Conservation (phyloP, 2,888 invertebrate genomes). For the Rotaria magnacalcarata region DNA sequence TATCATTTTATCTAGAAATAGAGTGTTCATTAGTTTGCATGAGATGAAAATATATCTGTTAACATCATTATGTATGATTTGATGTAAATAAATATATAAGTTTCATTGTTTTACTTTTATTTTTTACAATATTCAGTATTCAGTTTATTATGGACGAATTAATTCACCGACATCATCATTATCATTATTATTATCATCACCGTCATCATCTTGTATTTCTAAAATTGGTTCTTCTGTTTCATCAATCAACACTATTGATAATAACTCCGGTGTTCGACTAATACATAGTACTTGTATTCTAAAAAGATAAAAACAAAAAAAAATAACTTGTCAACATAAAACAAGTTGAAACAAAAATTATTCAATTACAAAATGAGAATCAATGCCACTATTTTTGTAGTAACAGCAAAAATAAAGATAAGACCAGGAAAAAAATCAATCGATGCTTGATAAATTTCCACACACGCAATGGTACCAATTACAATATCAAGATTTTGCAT, state of each 20-base stretch:
- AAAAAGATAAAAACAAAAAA: background rate
- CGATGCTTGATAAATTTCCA: slow-evolving; percentile 7
- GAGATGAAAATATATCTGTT: too few relatives aligned
- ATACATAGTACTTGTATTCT: background rate
- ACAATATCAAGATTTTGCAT: slow-evolving; percentile 32
- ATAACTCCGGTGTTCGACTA: background rate
- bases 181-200: background rate
- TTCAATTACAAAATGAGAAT: slow-evolving; percentile 18
- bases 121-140: too few relatives aligned
- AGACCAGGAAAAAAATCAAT: slow-evolving; percentile 18
- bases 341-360: too few relatives aligned
- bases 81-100: too few relatives aligned
- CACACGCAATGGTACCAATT: background rate
- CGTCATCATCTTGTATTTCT: background rate
- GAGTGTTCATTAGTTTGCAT: background rate
- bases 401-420: background rate
- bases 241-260: background rate
- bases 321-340: background rate
- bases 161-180: background rate
- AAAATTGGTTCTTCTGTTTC: background rate
- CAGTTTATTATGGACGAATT: background rate
- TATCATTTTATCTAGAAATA: background rate
- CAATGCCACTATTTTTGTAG: background rate
- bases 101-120: too few relatives aligned
- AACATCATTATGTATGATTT: too few relatives aligned